phyloP scores from a whole-genome alignment of 2,888 invertebrate genomes.

The Abrostola triplasia region DNA sequence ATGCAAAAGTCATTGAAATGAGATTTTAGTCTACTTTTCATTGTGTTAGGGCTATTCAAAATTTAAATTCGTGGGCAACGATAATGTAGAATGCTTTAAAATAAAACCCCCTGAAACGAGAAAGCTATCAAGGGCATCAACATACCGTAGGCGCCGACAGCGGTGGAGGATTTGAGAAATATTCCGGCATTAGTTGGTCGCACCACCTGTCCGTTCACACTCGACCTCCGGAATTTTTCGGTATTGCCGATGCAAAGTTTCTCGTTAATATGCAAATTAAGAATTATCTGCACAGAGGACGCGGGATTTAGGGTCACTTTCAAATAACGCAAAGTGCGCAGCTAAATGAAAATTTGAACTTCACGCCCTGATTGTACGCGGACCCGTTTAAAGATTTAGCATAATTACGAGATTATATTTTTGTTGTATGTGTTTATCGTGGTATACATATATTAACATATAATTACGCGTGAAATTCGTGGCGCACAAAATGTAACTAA shows the following conservation, averaged over 20 bases:
- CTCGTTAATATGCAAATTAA: conserved; percentile 88
- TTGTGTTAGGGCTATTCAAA: conserved; percentile 6
- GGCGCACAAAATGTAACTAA: conserved; percentile 66
- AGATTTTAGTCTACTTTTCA: neutral
- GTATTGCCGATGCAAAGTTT: conserved; percentile 84
- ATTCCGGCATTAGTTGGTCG: conserved; percentile 71
- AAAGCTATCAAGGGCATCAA: conserved; percentile 61
- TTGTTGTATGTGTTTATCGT: conserved; percentile 72
- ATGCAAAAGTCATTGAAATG: too few species aligned
- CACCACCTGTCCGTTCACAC: conserved; percentile 83
- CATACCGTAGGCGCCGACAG: conserved; percentile 49
- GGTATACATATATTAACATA: conserved; percentile 74
- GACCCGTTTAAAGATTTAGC: conserved; percentile 79
- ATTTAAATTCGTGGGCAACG: conserved; percentile 14
- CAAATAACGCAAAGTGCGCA: conserved; percentile 70
- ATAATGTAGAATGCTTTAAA: conserved; percentile 38
- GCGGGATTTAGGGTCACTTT: conserved; percentile 79
- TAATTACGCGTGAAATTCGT: conserved; percentile 69
- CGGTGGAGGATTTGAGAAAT: conserved; percentile 71
- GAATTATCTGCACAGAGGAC: conserved; percentile 82
- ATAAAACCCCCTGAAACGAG: conserved; percentile 45
- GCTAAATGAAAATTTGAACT: conserved; percentile 77
- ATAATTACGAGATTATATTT: conserved; percentile 78
- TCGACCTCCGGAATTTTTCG: conserved; percentile 81
- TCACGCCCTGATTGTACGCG: conserved; percentile 75